Percentiles rank a stretch among this genome's conserved stretches.
Evolutionary conservation across 2,888 invertebrate species (phyloP).

Genomic region (Polymixis lichenea): DNA sequence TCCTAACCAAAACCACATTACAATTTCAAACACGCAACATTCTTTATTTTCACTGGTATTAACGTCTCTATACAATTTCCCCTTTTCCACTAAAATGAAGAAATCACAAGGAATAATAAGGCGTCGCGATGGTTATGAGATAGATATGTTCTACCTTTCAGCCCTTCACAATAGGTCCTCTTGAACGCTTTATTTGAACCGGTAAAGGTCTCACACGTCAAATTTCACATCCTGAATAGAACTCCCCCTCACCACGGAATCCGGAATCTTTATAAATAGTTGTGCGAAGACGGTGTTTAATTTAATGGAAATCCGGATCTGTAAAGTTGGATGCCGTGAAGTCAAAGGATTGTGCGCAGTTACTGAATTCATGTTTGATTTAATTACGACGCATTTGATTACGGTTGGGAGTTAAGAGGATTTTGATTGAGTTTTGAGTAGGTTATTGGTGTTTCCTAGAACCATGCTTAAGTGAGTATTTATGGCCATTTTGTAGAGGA

Average conservation of each 20-base stretch:
- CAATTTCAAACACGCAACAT: background rate
- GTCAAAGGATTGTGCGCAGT: conserved; percentile 81
- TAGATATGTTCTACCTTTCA: conserved; percentile 80
- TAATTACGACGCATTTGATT: conserved; percentile 79
- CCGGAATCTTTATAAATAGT: conserved; percentile 90
- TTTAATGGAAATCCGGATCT: conserved; percentile 87
- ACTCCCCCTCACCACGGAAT: conserved; percentile 82
- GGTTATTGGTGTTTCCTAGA: conserved; percentile 25
- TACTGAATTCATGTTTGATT: conserved; percentile 77
- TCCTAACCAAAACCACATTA: background rate
- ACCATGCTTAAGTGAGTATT: background rate
- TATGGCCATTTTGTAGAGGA: no score
- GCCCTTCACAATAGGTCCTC: conserved; percentile 77
- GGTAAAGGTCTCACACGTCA: conserved; percentile 87
- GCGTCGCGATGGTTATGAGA: conserved; percentile 80
- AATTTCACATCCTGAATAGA: conserved; percentile 89
- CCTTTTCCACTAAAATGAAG: conserved; percentile 74
- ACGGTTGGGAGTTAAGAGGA: conserved; percentile 64
- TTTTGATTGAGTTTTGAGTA: conserved; percentile 29
- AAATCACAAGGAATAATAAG: conserved; percentile 84
- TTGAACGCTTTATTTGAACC: conserved; percentile 78
- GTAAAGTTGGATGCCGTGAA: conserved; percentile 81
- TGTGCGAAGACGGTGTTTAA: conserved; percentile 86
- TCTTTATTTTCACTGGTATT: conserved; percentile 5
- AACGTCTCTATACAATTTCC: conserved; percentile 70